Percentiles rank a stretch among this genome's conserved stretches.
Evolutionary conservation across 2,113 vertebrate species (phyloP).

Genomic region (Rana temporaria): DNA sequence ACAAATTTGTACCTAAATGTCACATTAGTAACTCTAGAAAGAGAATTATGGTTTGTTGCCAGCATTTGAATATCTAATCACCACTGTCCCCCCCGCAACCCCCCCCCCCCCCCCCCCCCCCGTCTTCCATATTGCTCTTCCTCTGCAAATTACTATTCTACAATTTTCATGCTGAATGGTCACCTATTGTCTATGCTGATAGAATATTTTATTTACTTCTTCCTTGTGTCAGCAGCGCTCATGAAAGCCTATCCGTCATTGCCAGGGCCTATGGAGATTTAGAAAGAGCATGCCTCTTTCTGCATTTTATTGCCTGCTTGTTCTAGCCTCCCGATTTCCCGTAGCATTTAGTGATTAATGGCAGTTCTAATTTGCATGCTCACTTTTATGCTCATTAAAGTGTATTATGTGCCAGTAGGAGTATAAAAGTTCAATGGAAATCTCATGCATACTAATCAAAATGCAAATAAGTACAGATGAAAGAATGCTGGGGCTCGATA

Average conservation of each 20-base stretch:
- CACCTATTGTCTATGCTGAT: conserved; percentile 57
- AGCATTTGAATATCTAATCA: not conserved
- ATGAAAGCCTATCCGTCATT: conserved; percentile 62
- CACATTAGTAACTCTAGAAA: not conserved
- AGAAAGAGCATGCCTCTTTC: conserved; percentile 58
- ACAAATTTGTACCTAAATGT: no score
- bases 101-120: not conserved
- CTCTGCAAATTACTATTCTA: conserved; percentile 56
- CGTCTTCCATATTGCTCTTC: conserved; percentile 34
- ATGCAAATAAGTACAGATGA: conserved; percentile 82
- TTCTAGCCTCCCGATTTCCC: conserved; percentile 59
- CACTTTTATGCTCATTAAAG: conserved; percentile 83
- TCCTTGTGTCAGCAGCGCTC: conserved; percentile 49
- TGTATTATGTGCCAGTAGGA: conserved; percentile 83
- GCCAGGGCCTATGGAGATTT: conserved; percentile 58
- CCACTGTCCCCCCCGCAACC: not conserved
- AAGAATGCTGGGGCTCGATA: conserved; percentile 72
- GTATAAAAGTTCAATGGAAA: conserved; percentile 88
- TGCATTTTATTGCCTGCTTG: conserved; percentile 60
- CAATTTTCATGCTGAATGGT: conserved; percentile 63
- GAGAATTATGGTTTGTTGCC: not conserved
- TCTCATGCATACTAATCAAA: conserved; percentile 88
- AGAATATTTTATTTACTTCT: conserved; percentile 60
- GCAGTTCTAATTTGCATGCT: conserved; percentile 84
- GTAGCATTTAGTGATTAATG: conserved; percentile 84